phyloP scores from a whole-genome alignment of 2,888 invertebrate species.

The Eupithecia tripunctaria region DNA sequence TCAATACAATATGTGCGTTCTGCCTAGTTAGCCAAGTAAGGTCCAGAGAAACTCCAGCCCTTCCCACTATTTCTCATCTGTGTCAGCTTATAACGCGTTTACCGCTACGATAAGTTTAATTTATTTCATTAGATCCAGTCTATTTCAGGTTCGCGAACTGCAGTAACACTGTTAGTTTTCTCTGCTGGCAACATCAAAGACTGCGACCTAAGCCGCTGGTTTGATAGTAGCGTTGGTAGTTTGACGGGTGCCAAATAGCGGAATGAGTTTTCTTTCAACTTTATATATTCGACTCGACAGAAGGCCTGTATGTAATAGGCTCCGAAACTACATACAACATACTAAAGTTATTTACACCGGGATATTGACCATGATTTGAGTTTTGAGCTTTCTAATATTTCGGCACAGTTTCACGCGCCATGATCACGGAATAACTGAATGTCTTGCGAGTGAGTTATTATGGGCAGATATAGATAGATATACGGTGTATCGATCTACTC shows the following conservation, averaged over 20 bases:
- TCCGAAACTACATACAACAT: no score
- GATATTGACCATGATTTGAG: no score
- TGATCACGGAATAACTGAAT: no score
- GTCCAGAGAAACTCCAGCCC: neutral
- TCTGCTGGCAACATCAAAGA: slow-evolving; percentile 31
- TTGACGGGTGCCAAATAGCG: neutral
- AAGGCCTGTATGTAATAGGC: no score
- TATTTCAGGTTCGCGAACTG: slow-evolving; percentile 35
- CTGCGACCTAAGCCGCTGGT: slow-evolving; percentile 12
- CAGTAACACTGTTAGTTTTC: slow-evolving; percentile 33
- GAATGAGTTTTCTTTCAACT: no score
- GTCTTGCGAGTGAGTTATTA: no score
- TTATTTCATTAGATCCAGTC: slow-evolving; percentile 36
- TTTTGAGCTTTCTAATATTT: no score
- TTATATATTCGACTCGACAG: no score
- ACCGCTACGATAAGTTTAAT: slow-evolving; percentile 71
- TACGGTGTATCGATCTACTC: no score
- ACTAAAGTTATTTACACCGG: no score
- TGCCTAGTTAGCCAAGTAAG: neutral
- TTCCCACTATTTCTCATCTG: slow-evolving; percentile 6
- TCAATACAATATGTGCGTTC: neutral
- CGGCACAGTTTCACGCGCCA: no score
- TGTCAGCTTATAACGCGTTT: slow-evolving; percentile 66
- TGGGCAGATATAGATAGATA: no score
- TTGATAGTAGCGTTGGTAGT: neutral